Percentiles rank a stretch among this genome's conserved stretches.
phyloP scores from a whole-genome alignment of 2,797 vertebrate genomes.

The Eulemur rubriventer region DNA sequence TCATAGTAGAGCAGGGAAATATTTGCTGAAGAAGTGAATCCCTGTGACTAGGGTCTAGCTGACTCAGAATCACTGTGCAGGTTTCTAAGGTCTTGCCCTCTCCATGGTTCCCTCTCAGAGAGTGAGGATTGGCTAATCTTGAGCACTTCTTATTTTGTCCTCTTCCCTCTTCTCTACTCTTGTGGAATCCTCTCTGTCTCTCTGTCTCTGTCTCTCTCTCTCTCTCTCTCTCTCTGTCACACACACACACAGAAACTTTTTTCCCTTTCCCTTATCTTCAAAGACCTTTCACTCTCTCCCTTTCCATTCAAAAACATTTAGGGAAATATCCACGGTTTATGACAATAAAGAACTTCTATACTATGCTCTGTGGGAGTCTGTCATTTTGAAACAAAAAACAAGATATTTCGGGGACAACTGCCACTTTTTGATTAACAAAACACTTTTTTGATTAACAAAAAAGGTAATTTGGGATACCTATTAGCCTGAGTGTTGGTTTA shows the following conservation, averaged over 20 bases:
- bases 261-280: background rate
- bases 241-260: background rate
- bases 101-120: background rate
- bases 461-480: constrained; percentile 57
- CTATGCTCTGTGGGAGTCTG: background rate
- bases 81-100: background rate
- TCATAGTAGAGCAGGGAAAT: background rate
- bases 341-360: constrained; percentile 16
- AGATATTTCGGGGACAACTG: constrained; percentile 44
- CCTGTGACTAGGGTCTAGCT: background rate
- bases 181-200: background rate
- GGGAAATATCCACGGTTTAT: background rate
- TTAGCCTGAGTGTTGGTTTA: constrained; percentile 41
- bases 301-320: constrained; percentile 5
- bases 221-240: too few relatives aligned
- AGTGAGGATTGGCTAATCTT: background rate
- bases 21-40: background rate
- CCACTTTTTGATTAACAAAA: background rate
- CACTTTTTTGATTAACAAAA: constrained; percentile 46
- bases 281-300: background rate
- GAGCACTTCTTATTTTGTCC: background rate
- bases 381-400: constrained; percentile 46
- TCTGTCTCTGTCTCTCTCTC: background rate
- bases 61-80: background rate
- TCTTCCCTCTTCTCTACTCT: background rate